Evolutionary conservation across 2,888 invertebrate species (phyloP), one percentile per base, ranked within the genome.

Genomic region (Oscheius sp.): DNA sequence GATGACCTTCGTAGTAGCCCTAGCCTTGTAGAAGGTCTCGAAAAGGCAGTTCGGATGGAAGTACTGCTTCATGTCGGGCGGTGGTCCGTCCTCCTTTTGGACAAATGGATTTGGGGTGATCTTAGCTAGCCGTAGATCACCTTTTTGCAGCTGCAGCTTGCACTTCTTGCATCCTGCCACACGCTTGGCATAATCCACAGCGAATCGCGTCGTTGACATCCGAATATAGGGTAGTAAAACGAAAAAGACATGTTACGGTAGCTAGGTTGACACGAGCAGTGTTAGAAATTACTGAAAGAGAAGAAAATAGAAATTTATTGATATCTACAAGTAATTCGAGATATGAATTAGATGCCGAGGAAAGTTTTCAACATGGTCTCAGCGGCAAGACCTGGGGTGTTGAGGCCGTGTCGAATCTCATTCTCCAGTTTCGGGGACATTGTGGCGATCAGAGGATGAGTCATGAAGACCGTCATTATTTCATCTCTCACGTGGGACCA

Each of bases 81-180:
- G 80, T 29, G 77, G 93, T 32, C 92, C 93, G 5, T 81, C 77
- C 35, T 79, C 80, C 11, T 81, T 77, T 10, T 92, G 91, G 13
- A 92, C 92, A 87, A 94, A 95, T 0, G 94, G 94, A 90, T 94
- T 95, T 0, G 93, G 90, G 3, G 93, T 92, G 29, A 94, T 87
- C 84, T 95, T 95, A 0, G 94, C 95, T 60, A 95, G 90, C 74
- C 95, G 91, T 59, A 81, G 73, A 9, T 65, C 53, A 58, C 80
- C 82, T 70, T 84, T 85, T 59, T 76, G 74, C 48, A 85, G 60
- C 29, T 81, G 79, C 79, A 83, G 91, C 90, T 95, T 95, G 90
- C 95, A 96, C 86, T 93, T 94, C 90, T 95, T 95, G 89, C 96
- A 96, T 13, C 93, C 92, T 0, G 95, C 94, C 66, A 94, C 94